phyloP scores from a whole-genome alignment of 1,140 invertebrate genomes.

The Chrysoperla carnea region DNA sequence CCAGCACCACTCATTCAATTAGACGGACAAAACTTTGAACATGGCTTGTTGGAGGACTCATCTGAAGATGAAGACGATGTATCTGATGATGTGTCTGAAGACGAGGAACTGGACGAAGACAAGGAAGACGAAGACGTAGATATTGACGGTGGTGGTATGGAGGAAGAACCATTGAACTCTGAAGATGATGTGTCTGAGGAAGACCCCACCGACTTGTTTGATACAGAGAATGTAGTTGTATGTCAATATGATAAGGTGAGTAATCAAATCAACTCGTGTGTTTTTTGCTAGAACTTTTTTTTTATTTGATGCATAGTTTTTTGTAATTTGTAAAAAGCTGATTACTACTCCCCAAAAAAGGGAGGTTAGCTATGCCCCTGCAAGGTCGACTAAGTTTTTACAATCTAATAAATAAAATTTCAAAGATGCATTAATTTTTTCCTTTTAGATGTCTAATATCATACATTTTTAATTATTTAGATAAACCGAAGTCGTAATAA shows the following conservation, averaged over 20 bases:
- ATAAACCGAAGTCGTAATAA: conserved; percentile 94
- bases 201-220: conserved; percentile 86
- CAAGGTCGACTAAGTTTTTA: too few species aligned
- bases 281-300: too few species aligned
- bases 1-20: conserved; percentile 16
- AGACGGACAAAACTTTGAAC: conserved; percentile 19
- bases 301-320: too few species aligned
- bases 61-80: conserved; percentile 48
- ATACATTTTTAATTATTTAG: too few species aligned
- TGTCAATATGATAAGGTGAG: conserved; percentile 97
- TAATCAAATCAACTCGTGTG: too few species aligned
- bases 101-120: conserved; percentile 60
- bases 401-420: too few species aligned
- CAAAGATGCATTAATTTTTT: too few species aligned
- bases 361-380: too few species aligned
- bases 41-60: conserved; percentile 51
- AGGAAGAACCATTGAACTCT: conserved; percentile 87
- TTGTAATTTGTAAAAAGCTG: too few species aligned
- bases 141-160: conserved; percentile 54
- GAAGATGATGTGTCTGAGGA: conserved; percentile 95
- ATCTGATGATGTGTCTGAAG: conserved; percentile 47
- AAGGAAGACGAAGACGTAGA: conserved; percentile 51
- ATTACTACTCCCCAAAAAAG: too few species aligned
- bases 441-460: too few species aligned
- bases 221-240: conserved; percentile 96